Conservation (phyloP, 2,888 invertebrate genomes). For the Drosophila quinaria region DNA sequence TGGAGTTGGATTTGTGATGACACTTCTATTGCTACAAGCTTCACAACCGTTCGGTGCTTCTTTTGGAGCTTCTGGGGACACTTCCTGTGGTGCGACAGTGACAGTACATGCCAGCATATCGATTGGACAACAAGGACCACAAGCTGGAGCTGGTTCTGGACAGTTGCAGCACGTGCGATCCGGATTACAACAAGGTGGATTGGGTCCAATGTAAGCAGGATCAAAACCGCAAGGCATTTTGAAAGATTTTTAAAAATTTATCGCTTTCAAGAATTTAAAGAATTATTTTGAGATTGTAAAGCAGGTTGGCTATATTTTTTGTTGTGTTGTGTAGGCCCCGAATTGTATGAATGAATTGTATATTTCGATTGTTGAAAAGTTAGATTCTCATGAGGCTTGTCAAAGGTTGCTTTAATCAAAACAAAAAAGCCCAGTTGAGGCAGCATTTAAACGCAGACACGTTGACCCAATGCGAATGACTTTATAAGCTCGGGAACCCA, state of each 20-base stretch:
- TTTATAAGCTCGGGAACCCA: slow-evolving; percentile 7
- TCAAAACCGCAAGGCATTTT: slow-evolving; percentile 63
- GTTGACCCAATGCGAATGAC: slow-evolving; percentile 54
- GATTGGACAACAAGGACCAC: slow-evolving; percentile 44
- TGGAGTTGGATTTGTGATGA: background rate
- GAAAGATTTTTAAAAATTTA: background rate
- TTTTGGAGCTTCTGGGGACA: no score
- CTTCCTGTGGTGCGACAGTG: background rate
- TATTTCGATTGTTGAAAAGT: background rate
- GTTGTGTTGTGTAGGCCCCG: slow-evolving; percentile 15
- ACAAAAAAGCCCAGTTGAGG: slow-evolving; percentile 13
- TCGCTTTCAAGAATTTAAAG: background rate
- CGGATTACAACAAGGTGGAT: slow-evolving; percentile 65
- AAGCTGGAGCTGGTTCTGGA: slow-evolving; percentile 36
- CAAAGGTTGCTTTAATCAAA: slow-evolving; percentile 34
- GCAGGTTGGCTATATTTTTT: slow-evolving; percentile 23
- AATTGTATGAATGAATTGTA: no score
- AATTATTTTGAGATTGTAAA: slow-evolving; percentile 3
- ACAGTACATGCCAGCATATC: slow-evolving; percentile 15
- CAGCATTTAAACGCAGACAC: slow-evolving; percentile 34
- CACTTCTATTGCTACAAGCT: background rate
- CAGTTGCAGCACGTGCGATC: slow-evolving; percentile 55
- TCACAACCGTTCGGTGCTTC: background rate
- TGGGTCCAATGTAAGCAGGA: slow-evolving; percentile 69
- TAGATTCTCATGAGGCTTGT: background rate